phyloP scores from a whole-genome alignment of 2,113 vertebrate genomes.

The Eulacestoma nigropectus region DNA sequence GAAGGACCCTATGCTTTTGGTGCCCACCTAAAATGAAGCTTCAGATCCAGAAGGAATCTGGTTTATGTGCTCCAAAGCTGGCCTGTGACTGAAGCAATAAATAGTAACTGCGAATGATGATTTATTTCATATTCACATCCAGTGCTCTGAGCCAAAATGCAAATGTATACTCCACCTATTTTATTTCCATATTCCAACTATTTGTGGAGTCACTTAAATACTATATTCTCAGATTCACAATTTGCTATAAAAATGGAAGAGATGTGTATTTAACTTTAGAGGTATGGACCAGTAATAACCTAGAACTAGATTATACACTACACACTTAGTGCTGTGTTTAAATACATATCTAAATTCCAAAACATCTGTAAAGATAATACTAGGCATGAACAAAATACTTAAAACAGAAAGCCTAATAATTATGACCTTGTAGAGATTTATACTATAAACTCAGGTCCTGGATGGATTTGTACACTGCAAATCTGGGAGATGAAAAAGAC shows the following conservation, averaged over 20 bases:
- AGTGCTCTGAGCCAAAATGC: not conserved
- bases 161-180: not conserved
- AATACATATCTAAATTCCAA: not conserved
- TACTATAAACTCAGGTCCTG: not conserved
- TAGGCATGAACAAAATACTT: not conserved
- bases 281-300: not conserved
- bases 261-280: not conserved
- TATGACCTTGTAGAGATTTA: not conserved
- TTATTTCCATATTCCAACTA: not conserved
- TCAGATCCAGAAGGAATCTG: not conserved
- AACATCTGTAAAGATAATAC: not conserved
- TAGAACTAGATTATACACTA: not conserved
- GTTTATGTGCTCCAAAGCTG: not conserved
- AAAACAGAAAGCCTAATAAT: not conserved
- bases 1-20: not conserved
- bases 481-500: not conserved
- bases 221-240: not conserved
- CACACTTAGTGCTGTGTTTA: not conserved
- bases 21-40: not conserved
- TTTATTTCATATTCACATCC: not conserved
- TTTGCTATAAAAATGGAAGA: not conserved
- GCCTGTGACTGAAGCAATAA: not conserved
- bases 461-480: not conserved
- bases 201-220: not conserved
- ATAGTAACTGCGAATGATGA: not conserved